phyloP scores from a whole-genome alignment of 2,888 invertebrate genomes.

The Vandiemenella viatica region DNA sequence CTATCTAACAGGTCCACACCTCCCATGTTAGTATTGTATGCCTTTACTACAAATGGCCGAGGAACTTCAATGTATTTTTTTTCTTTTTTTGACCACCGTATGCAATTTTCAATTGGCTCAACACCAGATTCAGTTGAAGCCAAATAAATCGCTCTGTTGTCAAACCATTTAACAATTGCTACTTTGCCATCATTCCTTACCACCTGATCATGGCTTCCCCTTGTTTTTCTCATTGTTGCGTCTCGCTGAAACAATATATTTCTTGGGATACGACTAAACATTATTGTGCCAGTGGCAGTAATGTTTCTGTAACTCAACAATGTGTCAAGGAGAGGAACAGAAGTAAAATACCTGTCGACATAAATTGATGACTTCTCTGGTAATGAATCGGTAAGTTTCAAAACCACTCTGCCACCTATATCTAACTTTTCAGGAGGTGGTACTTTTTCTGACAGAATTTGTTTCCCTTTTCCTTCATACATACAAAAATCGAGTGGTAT shows the following conservation, averaged over 20 bases:
- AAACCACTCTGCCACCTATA: conserved; percentile 5
- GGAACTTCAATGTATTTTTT: conserved; percentile 9
- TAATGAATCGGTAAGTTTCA: conserved; percentile 7
- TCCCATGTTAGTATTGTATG: conserved; percentile 13
- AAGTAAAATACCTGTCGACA: conserved; percentile 10
- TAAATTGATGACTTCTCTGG: conserved; percentile 3
- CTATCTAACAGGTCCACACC: conserved; percentile 13
- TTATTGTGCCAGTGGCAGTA: conserved; percentile 6
- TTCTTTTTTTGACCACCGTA: conserved; percentile 12
- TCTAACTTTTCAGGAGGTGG: conserved; percentile 5
- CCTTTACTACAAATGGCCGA: conserved; percentile 9
- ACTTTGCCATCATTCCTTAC: conserved; percentile 7
- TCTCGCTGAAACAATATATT: not conserved
- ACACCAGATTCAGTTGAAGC: conserved; percentile 5
- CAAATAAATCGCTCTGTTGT: conserved; percentile 9
- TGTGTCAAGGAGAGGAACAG: conserved; percentile 3
- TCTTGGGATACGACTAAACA: conserved; percentile 3
- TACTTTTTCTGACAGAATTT: conserved; percentile 1
- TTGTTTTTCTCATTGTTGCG: conserved; percentile 1
- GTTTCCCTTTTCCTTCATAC: conserved; percentile 6
- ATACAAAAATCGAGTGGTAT: conserved; percentile 6
- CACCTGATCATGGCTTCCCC: conserved; percentile 3
- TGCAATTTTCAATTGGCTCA: conserved; percentile 7
- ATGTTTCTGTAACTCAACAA: conserved; percentile 3
- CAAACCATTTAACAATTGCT: conserved; percentile 10